Evolutionary conservation across 2,888 invertebrate species (phyloP).

Genomic region (Abscondita cerata): DNA sequence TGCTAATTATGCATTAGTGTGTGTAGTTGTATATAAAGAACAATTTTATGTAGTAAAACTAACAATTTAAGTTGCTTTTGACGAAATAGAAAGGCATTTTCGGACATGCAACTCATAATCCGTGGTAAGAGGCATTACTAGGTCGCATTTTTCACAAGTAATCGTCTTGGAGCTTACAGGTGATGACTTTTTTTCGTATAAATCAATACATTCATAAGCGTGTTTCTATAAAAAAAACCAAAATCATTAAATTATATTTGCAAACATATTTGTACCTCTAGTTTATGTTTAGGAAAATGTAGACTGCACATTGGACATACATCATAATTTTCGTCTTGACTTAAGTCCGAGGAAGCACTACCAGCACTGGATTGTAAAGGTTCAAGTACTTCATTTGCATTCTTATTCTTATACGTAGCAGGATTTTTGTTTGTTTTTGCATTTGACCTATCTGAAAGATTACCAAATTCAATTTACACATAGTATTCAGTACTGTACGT

Average conservation of each 20-base stretch:
- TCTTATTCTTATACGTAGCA: no score
- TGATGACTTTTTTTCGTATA: slow-evolving; percentile 32
- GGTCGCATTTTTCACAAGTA: slow-evolving; percentile 34
- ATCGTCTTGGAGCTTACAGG: slow-evolving; percentile 16
- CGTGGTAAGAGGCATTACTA: slow-evolving; percentile 24
- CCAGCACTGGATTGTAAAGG: no score
- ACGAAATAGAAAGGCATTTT: slow-evolving; percentile 22
- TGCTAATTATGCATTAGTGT: no score
- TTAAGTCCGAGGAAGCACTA: no score
- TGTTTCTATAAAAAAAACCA: slow-evolving; percentile 36
- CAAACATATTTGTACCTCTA: slow-evolving; percentile 35
- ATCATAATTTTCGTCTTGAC: not conserved
- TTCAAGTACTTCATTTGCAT: no score
- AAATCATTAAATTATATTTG: not conserved
- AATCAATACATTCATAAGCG: slow-evolving; percentile 40
- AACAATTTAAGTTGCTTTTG: no score
- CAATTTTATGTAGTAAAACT: no score
- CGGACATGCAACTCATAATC: slow-evolving; percentile 37
- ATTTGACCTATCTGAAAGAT: no score
- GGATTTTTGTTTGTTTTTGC: not conserved
- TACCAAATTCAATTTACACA: not conserved
- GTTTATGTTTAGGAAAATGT: slow-evolving; percentile 33
- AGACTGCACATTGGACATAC: slow-evolving; percentile 42
- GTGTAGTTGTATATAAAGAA: no score
- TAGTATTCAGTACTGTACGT: no score